Evolutionary conservation across 1,140 invertebrate species (phyloP), one percentile per base, ranked within the genome.

Genomic region (Lerema accius): DNA sequence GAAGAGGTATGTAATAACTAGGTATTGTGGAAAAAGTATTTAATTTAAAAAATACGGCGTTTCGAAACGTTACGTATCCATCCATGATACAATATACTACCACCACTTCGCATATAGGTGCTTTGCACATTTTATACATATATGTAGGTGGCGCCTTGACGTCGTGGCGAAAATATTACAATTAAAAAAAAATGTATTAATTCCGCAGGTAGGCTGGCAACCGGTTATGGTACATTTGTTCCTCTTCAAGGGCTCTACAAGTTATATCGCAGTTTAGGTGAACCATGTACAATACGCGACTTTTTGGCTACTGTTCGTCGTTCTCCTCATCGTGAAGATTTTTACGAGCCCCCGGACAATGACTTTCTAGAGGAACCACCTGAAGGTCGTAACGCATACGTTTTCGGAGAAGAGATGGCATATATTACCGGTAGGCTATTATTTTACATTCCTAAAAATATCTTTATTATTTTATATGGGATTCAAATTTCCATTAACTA

Each of bases 211-310:
- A 74, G 53, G 14, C 70, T 91, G 26, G 69, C 83, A 0, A 80
- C 84, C 45, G 76, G 81, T 5, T 91, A 88, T 65, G 81, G 82
- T 14, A 69, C 86, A 65, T 67, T 92, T 48, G 59, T 93, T 3
- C 92, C 93, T 1, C 76, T 93, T 10, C 80, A 86, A 66, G 71
- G 69, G 1, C 64, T 92, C 2, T 93, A 93, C 67, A 61, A 79
- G 9, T 68, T 93, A 15, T 93, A 92, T 74, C 65, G 76, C 55
- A 71, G 53, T 43, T 65, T 93, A 32, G 92, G 91, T 15, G 90
- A 92, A 59, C 92, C 92, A 1, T 88, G 89, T 56, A 87, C 91
- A 0, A 82, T 90, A 10, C 78, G 84, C 43, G 61, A 76, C 13
- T 91, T 93, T 53, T 53, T 93, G 5, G 70, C 76, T 46, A 77